phyloP scores from a whole-genome alignment of 2,797 vertebrate genomes.

The Acomys russatus region DNA sequence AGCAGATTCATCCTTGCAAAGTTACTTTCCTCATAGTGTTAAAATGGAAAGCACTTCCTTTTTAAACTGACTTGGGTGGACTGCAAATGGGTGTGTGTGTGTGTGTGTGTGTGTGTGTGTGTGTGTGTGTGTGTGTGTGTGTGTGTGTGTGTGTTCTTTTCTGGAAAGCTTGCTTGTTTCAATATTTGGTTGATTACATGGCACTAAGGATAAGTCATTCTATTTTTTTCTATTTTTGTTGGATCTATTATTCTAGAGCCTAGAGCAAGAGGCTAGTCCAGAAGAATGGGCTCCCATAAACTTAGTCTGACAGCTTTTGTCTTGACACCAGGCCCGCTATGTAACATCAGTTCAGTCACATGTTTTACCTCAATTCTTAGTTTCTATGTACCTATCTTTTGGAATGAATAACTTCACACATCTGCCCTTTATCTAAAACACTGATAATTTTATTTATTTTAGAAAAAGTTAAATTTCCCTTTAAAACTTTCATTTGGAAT shows the following conservation, averaged over 20 bases:
- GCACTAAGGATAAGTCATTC: neutral
- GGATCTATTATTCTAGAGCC: neutral
- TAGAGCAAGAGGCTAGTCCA: neutral
- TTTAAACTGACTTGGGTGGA: neutral
- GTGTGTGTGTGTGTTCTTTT: neutral
- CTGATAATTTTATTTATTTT: constrained; percentile 17
- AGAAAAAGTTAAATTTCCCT: constrained; percentile 29
- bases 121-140: neutral
- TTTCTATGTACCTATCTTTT: neutral
- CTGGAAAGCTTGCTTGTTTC: neutral
- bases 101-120: neutral
- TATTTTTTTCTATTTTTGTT: neutral
- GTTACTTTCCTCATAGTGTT: neutral
- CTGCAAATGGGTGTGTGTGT: neutral
- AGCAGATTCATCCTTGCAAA: neutral
- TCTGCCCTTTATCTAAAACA: neutral
- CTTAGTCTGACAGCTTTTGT: neutral
- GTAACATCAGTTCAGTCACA: neutral
- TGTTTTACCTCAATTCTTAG: neutral
- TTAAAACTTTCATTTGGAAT: constrained; percentile 17
- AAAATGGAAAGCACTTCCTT: neutral
- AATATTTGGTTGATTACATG: neutral
- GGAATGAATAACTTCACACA: neutral
- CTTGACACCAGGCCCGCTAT: neutral
- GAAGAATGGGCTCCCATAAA: neutral